Evolutionary conservation across 2,797 vertebrate genomes (phyloP), one percentile per base, ranked within the genome.

Genomic region (Halcyon badia): DNA sequence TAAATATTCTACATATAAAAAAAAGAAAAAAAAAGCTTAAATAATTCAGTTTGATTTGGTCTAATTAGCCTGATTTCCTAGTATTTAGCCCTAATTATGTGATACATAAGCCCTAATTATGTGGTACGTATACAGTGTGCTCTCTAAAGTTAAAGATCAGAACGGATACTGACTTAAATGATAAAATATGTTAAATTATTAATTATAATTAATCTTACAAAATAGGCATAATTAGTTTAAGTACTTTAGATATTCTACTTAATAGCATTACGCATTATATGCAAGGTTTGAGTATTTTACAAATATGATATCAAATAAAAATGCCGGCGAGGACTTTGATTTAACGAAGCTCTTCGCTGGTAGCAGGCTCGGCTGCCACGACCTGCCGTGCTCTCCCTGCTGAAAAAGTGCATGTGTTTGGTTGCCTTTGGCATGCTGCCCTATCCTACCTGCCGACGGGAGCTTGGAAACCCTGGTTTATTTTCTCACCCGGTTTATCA

Each of bases 141-240:
- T 98, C 98, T 98, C 98, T 98, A 98, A 98, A 98, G 98, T 98
- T 98, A 98, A 98, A 98, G 98, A 98, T 98, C 98, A 98, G 98
- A 98, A 98, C 98, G 98, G 98, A 98, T 98, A 98, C 98, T 97
- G 97, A 98, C 98, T 98, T 98, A 98, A 98, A 98, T 98, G 98
- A 98, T 98, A 98, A 98, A 98, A 98, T 98, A 98, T 97, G 98
- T 98, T 98, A 98, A 98, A 98, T 98, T 98, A 98, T 98, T 98
- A 98, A 98, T 98, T 98, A 98, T 98, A 98, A 98, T 98, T 98
- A 98, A 98, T 98, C 98, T 98, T 96, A 98, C 97, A 98, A 98
- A 98, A 98, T 98, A 98, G 98, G 98, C 97, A 97, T 98, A 98
- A 98, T 98, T 98, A 98, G 98, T 97, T 98, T 98, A 98, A 98